Evolutionary conservation across 1,140 invertebrate genomes (phyloP).

Genomic region (Hylaeus volcanicus): DNA sequence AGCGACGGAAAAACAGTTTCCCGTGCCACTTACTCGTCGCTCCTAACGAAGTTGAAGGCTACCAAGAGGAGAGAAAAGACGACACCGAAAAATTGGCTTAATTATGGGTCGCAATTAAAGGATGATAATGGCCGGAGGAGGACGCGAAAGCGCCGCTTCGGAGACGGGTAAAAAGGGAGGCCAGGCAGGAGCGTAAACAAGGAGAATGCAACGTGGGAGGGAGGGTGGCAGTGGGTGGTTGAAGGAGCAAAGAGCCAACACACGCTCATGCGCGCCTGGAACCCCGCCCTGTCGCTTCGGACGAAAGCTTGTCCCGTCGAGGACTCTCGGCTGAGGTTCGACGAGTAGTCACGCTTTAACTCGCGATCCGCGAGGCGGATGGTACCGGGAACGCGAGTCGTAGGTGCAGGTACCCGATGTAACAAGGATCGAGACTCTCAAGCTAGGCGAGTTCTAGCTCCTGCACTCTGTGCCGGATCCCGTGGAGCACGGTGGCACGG

Average conservation of each 20-base stretch:
- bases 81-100: slow-evolving; percentile 66
- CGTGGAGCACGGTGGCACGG: not conserved
- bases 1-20: not conserved
- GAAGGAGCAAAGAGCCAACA: slow-evolving; percentile 41
- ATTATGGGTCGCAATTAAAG: slow-evolving; percentile 72
- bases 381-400: slow-evolving; percentile 59
- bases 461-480: slow-evolving; percentile 20
- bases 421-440: not conserved
- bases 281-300: slow-evolving; percentile 76
- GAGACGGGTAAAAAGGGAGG: slow-evolving; percentile 13
- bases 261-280: slow-evolving; percentile 72
- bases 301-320: slow-evolving; percentile 63
- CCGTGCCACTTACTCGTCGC: not conserved
- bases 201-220: slow-evolving; percentile 59
- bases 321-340: slow-evolving; percentile 71
- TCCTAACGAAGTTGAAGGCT: not conserved
- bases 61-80: not conserved
- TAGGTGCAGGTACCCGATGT: slow-evolving; percentile 48
- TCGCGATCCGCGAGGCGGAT: slow-evolving; percentile 75
- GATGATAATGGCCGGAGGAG: slow-evolving; percentile 66
- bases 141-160: slow-evolving; percentile 12
- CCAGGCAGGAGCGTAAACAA: slow-evolving; percentile 72
- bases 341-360: slow-evolving; percentile 76
- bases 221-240: slow-evolving; percentile 24
- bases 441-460: slow-evolving; percentile 7